These are phyloP conservation scores for Calliphora vomitoria DNA, from an alignment of 2,888 invertebrate species.

Conservation along the genomic window DNA sequence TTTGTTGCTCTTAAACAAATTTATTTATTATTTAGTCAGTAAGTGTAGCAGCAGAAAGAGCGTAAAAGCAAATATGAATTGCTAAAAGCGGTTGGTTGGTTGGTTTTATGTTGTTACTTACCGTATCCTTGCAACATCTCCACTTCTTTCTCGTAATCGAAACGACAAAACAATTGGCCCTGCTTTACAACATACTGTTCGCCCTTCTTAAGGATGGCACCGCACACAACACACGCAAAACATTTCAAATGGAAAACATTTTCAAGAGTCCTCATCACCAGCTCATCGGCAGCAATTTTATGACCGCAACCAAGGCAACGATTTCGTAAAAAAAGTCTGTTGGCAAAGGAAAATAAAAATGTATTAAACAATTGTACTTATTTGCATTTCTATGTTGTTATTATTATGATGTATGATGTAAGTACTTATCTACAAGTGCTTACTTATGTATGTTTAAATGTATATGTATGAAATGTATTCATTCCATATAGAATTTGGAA, in stretches of 20 bases:
- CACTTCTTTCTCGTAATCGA: constrained; percentile 92
- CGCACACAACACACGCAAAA: constrained; percentile 92
- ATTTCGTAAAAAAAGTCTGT: constrained; percentile 89
- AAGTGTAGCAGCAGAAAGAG: neutral
- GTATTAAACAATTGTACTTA: neutral
- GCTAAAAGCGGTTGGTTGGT: neutral
- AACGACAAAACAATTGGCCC: constrained; percentile 91
- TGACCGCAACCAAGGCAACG: constrained; percentile 90
- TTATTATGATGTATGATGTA: neutral
- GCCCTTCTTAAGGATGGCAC: constrained; percentile 90
- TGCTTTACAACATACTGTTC: constrained; percentile 92
- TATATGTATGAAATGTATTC: too few species aligned
- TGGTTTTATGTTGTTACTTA: constrained; percentile 73
- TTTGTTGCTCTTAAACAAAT: constrained; percentile 46
- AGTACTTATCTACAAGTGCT: neutral
- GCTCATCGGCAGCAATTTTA: constrained; percentile 89
- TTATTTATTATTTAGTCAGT: constrained; percentile 49
- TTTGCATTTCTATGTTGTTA: neutral
- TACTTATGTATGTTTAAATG: too few species aligned
- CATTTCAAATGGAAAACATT: constrained; percentile 92
- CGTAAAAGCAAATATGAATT: neutral
- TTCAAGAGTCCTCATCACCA: constrained; percentile 91
- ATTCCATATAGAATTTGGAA: too few species aligned
- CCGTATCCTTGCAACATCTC: constrained; percentile 89
- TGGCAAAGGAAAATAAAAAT: neutral